These are phyloP conservation scores for Odocoileus virginianus DNA, from an alignment of 2,113 vertebrate species.

Conservation along the genomic window DNA sequence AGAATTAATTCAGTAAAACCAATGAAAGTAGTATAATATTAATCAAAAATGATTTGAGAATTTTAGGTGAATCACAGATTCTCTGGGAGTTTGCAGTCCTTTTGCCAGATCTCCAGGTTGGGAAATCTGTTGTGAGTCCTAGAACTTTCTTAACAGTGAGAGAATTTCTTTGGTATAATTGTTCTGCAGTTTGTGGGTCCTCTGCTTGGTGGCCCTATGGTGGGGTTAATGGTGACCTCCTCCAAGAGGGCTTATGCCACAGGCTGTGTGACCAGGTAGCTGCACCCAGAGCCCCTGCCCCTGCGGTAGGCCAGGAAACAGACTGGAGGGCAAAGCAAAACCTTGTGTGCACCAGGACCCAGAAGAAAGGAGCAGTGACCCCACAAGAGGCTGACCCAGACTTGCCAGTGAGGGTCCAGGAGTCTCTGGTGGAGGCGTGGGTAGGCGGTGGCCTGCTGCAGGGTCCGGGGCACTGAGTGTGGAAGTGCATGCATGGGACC, in stretches of 20 bases:
- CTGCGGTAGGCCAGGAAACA: background rate
- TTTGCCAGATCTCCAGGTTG: background rate
- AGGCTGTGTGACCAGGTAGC: background rate
- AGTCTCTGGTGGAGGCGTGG: background rate
- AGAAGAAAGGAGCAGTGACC: background rate
- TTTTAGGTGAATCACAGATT: background rate
- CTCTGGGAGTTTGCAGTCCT: background rate
- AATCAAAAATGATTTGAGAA: background rate
- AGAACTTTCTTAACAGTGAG: background rate
- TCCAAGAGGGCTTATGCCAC: background rate
- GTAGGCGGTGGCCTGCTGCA: background rate
- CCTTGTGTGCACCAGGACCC: background rate
- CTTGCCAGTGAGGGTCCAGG: background rate
- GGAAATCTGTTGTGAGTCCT: background rate
- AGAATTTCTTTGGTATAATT: background rate
- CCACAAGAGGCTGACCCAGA: background rate
- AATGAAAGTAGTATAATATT: background rate
- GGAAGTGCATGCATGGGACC: background rate
- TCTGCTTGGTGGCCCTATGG: background rate
- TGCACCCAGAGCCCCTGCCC: background rate
- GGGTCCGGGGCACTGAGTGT: fast-evolving
- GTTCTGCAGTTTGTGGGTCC: background rate
- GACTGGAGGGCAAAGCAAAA: background rate
- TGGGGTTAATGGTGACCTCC: background rate
- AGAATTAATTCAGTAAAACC: background rate